Percentiles rank a stretch among this genome's conserved stretches.
Evolutionary conservation across 2,113 vertebrate species (phyloP).

Genomic region (Canis aureus): DNA sequence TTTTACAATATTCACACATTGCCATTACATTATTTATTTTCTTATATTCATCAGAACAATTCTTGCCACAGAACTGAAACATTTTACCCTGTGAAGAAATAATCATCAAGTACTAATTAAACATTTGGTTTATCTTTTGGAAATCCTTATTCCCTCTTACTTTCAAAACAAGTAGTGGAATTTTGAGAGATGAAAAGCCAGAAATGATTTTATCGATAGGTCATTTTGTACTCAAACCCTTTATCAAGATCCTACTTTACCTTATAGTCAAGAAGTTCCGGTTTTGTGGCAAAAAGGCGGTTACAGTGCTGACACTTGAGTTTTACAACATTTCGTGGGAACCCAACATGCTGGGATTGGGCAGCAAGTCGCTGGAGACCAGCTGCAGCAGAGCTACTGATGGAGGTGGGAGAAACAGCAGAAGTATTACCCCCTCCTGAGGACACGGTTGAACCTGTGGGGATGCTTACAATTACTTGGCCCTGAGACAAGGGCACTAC

Average conservation of each 20-base stretch:
- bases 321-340: slow-evolving; percentile 87
- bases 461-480: slow-evolving; percentile 90
- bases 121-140: slow-evolving; percentile 45
- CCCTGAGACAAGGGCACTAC: slow-evolving; percentile 91
- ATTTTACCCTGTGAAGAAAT: slow-evolving; percentile 92
- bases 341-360: slow-evolving; percentile 90
- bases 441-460: slow-evolving; percentile 86
- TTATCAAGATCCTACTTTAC: slow-evolving; percentile 84
- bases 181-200: slow-evolving; percentile 57
- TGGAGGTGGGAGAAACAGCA: slow-evolving; percentile 87
- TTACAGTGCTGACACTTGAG: slow-evolving; percentile 94
- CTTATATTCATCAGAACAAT: slow-evolving; percentile 95
- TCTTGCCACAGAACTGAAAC: slow-evolving; percentile 93
- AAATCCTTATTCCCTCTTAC: slow-evolving; percentile 44
- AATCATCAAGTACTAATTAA: slow-evolving; percentile 72
- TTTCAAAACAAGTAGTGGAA: slow-evolving; percentile 42
- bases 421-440: slow-evolving; percentile 85
- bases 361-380: slow-evolving; percentile 91
- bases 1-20: slow-evolving; percentile 96
- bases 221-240: slow-evolving; percentile 33
- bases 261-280: slow-evolving; percentile 95
- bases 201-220: slow-evolving; percentile 45
- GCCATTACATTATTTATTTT: slow-evolving; percentile 91
- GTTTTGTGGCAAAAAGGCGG: slow-evolving; percentile 90
- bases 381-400: slow-evolving; percentile 88